A percentile compares a stretch with the other conserved stretches of the same genome.
phyloP scores from a whole-genome alignment of 1,140 invertebrate species.

The Drosophila serrata region DNA sequence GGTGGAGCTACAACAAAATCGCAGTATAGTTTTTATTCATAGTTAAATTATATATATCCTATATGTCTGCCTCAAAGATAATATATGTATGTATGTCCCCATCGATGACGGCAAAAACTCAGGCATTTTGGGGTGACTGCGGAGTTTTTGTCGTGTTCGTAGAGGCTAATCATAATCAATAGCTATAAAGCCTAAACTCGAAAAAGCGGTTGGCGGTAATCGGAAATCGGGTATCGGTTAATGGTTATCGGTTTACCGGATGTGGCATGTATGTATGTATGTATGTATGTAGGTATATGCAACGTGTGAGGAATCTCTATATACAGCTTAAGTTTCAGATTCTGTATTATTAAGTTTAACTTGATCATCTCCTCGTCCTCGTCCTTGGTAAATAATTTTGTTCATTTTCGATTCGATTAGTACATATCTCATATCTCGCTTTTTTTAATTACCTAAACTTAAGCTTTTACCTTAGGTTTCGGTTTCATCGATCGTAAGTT shows the following conservation, averaged over 20 bases:
- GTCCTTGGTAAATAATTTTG: constrained; percentile 62
- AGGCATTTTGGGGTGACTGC: constrained; percentile 61
- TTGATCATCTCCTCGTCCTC: constrained; percentile 52
- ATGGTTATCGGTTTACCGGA: constrained; percentile 10
- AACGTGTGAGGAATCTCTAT: constrained; percentile 42
- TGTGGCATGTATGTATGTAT: constrained; percentile 28
- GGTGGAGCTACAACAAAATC: constrained; percentile 24
- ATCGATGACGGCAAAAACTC: constrained; percentile 51
- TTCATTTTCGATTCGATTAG: constrained; percentile 63
- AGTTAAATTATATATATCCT: constrained; percentile 32
- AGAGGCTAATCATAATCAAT: constrained; percentile 27
- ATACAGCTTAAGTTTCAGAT: constrained; percentile 62
- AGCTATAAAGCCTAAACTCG: constrained; percentile 26
- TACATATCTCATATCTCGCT: constrained; percentile 61
- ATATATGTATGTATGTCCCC: constrained; percentile 8
- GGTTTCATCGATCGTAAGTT: constrained; percentile 65
- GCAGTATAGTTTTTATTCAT: constrained; percentile 19
- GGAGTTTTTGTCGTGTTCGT: constrained; percentile 46
- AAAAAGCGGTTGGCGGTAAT: constrained; percentile 21
- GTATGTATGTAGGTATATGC: too few species aligned
- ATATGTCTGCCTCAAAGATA: constrained; percentile 23
- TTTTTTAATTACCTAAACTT: constrained; percentile 58
- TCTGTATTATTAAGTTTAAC: constrained; percentile 63
- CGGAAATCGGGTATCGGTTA: constrained; percentile 3
- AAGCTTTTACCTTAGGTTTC: constrained; percentile 67